Evolutionary conservation across 2,113 vertebrate species (phyloP), one percentile per base, ranked within the genome.

Genomic region (Eidolon helvum): DNA sequence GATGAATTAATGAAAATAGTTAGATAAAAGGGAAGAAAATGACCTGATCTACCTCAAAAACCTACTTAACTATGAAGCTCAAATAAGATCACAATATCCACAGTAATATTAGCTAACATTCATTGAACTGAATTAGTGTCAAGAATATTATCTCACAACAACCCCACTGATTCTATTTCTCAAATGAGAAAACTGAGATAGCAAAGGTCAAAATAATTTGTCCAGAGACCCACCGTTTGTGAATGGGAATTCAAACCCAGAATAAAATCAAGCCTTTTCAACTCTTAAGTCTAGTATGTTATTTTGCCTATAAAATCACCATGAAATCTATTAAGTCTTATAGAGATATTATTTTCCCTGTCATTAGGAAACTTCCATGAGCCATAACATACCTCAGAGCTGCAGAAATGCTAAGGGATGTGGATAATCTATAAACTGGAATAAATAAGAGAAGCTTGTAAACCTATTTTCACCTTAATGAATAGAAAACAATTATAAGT

Each of bases 401-500:
- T 90, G 9, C 71, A 92, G 71, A 78, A 91, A 94, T 84, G n/a
- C 28, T 50, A 83, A 84, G 22, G 33, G 69, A 74, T 61, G 9
- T n/a, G 57, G 15, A 90, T 88, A 50, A 85, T 78, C 79, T 80
- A 63, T 71, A 71, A 75, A 69, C 14, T 74, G 59, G 57, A 94
- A 91, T 82, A 94, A 95, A 61, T 33, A 87, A 92, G 71, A 95
- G 80, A 92, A 22, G 55, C 63, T 43, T 75, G 40, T 88, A 95
- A 91, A 89, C 28, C 66, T 83, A 96, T 95, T 96, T 96, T 85
- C 69, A 96, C 57, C 40, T 80, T 89, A 91, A 96, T 91, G 82
- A 95, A 95, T 7, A 78, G 69, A 90, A 96, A 97, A 96, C 74
- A 96, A 92, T 91, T 66, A 96, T 57, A 89, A 77, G 30, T 82